Evolutionary conservation across 2,113 vertebrate genomes (phyloP), one percentile per base, ranked within the genome.

Genomic region (Mustela lutreola): DNA sequence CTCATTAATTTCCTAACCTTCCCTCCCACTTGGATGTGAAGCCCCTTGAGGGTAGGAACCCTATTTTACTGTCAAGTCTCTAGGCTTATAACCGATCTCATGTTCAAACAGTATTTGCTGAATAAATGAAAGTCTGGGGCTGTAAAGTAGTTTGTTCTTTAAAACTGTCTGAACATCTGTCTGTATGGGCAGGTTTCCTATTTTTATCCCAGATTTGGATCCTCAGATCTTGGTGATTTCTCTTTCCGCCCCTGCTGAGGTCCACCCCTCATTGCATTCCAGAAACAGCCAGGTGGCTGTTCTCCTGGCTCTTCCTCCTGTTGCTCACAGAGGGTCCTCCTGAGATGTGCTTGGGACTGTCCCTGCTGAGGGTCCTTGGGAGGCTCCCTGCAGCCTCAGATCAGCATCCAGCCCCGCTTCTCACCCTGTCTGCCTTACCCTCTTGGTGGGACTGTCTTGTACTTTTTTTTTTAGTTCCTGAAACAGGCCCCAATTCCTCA

Each of bases 101-200:
- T 21, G 11, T 36, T 95, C 63, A 81, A 73, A 78, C 50, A 60
- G 63, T 60, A 36, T 18, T 78, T 83, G 56, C 53, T 89, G 73
- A 73, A 62, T 21, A 15, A 36, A 78, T 10, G 2, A 58, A 96
- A 95, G 56, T 50, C 36, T 5, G 24, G 31, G 45, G 28, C 19
- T 75, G 3, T 36, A 67, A 82, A 79, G n/a, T 21, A 71, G n/a
- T 42, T 36, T 63, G 67, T 80, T 78, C 45, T 81, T 70, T 70
- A 91, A 95, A 90, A 81, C 53, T 85, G 36, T 78, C 56, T 58
- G n/a, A 75, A 89, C 36, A 75, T 60, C 65, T 80, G 58, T 86
- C 39, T 58, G 9, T 2, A 24, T 11, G 42, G 76, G 73, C 28
- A 42, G 45, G 9, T 58, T 87, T 95, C 80, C 26, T 48, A 87